Conservation (phyloP, 2,113 vertebrate species). For the Pygoscelis antarcticus region DNA sequence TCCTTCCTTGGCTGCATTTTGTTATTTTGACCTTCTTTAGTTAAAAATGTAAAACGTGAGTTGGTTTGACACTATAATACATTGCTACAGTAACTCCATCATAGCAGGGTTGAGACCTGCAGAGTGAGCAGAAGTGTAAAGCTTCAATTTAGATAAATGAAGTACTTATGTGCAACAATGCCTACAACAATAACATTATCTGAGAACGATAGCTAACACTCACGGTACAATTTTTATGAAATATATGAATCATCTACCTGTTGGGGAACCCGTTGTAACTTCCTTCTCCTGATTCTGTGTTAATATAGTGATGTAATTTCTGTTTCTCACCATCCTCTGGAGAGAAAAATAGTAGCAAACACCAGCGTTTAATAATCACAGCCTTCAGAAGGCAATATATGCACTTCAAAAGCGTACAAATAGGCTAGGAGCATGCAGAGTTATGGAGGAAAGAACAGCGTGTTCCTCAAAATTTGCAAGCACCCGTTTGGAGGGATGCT, state of each 20-base stretch:
- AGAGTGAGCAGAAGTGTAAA: neutral
- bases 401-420: neutral
- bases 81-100: neutral
- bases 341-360: constrained; percentile 2
- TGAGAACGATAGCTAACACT: neutral
- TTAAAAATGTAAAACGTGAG: neutral
- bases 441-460: neutral
- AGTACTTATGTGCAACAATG: neutral
- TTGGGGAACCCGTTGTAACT: neutral
- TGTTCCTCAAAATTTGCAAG: constrained; percentile 14
- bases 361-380: constrained; percentile 4
- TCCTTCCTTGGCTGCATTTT: neutral
- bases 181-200: constrained; percentile 43
- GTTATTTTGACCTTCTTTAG: constrained; percentile 1
- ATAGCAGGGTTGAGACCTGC: constrained; percentile 22
- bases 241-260: constrained; percentile 55
- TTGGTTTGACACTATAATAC: neutral
- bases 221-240: constrained; percentile 39
- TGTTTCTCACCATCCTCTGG: constrained; percentile 4
- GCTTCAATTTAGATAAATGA: constrained; percentile 46
- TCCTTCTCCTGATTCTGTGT: constrained; percentile 3
- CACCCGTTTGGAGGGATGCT: neutral
- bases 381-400: neutral
- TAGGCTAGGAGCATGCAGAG: neutral
- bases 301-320: constrained; percentile 36